Conservation (phyloP, 2,113 vertebrate species). For the Acanthochromis polyacanthus region DNA sequence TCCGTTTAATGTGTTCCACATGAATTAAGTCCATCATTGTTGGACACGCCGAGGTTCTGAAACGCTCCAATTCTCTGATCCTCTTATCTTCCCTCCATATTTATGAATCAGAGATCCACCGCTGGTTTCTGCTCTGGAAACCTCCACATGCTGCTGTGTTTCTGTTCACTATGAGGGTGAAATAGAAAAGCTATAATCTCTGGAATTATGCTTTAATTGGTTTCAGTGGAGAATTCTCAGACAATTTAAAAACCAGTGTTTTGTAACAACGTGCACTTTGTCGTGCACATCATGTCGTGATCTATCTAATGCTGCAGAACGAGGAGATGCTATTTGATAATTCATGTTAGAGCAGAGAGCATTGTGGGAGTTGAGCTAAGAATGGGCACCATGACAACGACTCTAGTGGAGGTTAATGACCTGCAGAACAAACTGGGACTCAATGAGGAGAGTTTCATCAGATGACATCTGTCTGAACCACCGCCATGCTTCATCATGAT, state of each 20-base stretch:
- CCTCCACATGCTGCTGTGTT: conserved; percentile 42
- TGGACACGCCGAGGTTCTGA: conserved; percentile 27
- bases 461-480: no score
- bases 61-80: conserved; percentile 56
- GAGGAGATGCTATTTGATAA: no score
- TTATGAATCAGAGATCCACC: conserved; percentile 50
- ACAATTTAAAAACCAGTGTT: conserved; percentile 43
- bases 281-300: not conserved
- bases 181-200: conserved; percentile 37
- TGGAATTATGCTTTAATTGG: conserved; percentile 56
- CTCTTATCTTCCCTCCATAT: conserved; percentile 57
- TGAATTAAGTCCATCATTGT: conserved; percentile 48
- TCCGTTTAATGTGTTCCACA: conserved; percentile 1
- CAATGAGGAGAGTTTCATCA: no score
- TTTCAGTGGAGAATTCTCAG: no score
- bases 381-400: no score
- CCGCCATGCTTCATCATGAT: no score
- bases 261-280: conserved; percentile 7
- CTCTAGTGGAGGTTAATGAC: no score
- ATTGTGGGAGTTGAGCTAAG: no score
- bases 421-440: no score
- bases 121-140: conserved; percentile 62
- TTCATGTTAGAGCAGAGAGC: no score
- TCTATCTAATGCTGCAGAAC: no score
- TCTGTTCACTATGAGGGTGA: conserved; percentile 1